Evolutionary conservation across 2,797 vertebrate genomes (phyloP).

Genomic region (Tragelaphus eurycerus): DNA sequence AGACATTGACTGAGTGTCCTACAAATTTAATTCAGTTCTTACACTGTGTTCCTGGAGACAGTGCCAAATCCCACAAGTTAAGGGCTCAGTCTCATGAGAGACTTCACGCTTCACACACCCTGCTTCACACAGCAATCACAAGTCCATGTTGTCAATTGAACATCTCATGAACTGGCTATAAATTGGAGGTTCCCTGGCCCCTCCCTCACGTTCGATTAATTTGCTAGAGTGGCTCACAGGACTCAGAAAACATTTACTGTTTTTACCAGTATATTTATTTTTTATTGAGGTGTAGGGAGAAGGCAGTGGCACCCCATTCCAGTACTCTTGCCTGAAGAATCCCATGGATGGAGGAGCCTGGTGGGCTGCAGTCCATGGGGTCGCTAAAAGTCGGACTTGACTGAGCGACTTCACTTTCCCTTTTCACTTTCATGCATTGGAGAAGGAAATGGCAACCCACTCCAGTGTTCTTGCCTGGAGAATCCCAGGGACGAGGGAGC

Average conservation of each 20-base stretch:
- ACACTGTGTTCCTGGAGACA: background rate
- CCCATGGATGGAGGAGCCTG: too few relatives aligned
- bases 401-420: too few relatives aligned
- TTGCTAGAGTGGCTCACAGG: background rate
- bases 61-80: background rate
- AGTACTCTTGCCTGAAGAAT: too few relatives aligned
- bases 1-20: background rate
- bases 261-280: background rate
- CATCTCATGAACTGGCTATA: background rate
- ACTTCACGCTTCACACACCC: background rate
- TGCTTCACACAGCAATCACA: background rate
- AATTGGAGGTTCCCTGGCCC: background rate
- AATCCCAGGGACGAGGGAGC: too few relatives aligned
- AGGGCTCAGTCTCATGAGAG: background rate
- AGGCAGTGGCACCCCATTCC: too few relatives aligned
- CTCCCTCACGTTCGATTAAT: background rate
- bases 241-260: background rate
- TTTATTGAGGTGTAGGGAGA: background rate
- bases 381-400: too few relatives aligned
- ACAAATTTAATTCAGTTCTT: background rate
- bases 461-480: too few relatives aligned
- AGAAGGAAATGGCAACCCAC: too few relatives aligned
- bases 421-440: too few relatives aligned
- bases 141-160: background rate
- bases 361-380: too few relatives aligned